phyloP scores from a whole-genome alignment of 2,888 invertebrate genomes.

The Leucophenga montana region DNA sequence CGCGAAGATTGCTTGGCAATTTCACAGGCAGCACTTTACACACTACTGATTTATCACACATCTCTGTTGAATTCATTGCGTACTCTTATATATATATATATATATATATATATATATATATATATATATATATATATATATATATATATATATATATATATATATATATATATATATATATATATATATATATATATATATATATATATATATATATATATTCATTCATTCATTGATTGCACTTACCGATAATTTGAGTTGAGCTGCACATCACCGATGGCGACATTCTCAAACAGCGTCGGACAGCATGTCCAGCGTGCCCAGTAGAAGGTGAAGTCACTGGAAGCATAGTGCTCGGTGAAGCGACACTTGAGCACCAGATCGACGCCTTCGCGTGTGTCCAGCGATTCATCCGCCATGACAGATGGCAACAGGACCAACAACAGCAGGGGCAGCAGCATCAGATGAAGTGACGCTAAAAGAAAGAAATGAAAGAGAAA shows the following conservation, averaged over 20 bases:
- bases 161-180: too few species aligned
- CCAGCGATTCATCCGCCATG: conserved; percentile 74
- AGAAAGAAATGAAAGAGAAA: conserved; percentile 7
- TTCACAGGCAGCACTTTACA: not conserved
- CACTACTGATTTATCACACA: conserved; percentile 7
- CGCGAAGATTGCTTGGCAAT: conserved; percentile 5
- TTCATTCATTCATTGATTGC: conserved; percentile 26
- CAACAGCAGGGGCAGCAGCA: conserved; percentile 26
- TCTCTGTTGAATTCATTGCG: not conserved
- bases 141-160: too few species aligned
- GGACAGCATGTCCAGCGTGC: conserved; percentile 82
- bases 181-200: not conserved
- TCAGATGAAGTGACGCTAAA: not conserved
- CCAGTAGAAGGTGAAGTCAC: conserved; percentile 90
- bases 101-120: too few species aligned
- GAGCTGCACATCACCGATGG: conserved; percentile 86
- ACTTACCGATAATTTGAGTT: conserved; percentile 89
- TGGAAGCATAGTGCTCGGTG: conserved; percentile 79
- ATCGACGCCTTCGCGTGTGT: conserved; percentile 90
- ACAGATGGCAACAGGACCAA: conserved; percentile 28
- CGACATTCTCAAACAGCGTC: conserved; percentile 90
- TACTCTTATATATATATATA: too few species aligned
- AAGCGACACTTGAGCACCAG: conserved; percentile 90
- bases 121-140: too few species aligned
- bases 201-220: not conserved